These are phyloP conservation scores for Gallinago media DNA, from an alignment of 2,113 vertebrate species.

Conservation along the genomic window DNA sequence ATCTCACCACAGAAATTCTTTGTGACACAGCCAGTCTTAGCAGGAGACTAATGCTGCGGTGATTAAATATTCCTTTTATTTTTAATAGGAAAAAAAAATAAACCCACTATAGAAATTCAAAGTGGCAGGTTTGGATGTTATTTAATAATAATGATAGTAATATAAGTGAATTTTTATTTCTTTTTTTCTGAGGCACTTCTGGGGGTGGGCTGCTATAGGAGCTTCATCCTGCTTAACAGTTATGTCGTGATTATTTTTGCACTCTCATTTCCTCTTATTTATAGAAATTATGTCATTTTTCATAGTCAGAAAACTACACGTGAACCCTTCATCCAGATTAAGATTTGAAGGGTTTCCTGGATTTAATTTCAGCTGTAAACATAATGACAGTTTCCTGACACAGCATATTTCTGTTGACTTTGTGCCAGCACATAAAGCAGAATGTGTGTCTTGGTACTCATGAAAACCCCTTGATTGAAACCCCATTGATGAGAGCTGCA, in stretches of 20 bases:
- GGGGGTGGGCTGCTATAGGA: neutral
- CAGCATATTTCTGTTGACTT: neutral
- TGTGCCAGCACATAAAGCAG: neutral
- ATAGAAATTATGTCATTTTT: neutral
- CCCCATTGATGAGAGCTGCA: neutral
- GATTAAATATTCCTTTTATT: constrained; percentile 1
- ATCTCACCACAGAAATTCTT: neutral
- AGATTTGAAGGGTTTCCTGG: neutral
- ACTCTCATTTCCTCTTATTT: neutral
- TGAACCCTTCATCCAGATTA: neutral
- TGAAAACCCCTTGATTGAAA: neutral
- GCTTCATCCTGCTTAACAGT: neutral
- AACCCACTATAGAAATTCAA: neutral
- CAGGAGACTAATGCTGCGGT: neutral
- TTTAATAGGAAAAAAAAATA: neutral
- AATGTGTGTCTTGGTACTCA: neutral
- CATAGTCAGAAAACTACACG: neutral
- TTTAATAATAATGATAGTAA: neutral
- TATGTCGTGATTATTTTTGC: neutral
- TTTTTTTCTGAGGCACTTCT: neutral
- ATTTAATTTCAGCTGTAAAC: neutral
- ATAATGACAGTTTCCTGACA: neutral
- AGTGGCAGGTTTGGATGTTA: neutral
- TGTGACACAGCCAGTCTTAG: neutral
- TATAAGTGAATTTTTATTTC: neutral